A percentile compares a stretch with the other conserved stretches of the same genome.
Conservation (phyloP, 2,797 vertebrate species). For the Lepus townsendii region DNA sequence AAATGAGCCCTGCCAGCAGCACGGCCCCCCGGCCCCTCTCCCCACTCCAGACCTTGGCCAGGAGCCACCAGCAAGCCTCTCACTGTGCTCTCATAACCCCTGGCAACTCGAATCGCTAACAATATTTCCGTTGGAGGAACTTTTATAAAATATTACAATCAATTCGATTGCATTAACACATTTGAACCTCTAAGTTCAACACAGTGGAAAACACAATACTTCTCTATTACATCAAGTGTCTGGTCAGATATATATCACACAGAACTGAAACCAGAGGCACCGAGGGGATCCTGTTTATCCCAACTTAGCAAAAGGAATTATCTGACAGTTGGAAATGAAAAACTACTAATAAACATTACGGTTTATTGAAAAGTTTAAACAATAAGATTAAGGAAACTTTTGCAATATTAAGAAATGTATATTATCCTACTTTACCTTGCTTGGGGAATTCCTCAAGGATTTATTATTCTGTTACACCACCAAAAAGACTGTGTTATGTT, state of each 20-base stretch:
- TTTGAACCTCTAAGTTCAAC: constrained; percentile 88
- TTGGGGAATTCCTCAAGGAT: constrained; percentile 86
- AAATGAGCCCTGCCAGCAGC: background rate
- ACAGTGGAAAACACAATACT: constrained; percentile 90
- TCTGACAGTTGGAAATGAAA: constrained; percentile 90
- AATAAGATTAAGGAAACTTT: constrained; percentile 89
- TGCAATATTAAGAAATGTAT: constrained; percentile 86
- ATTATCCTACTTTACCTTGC: constrained; percentile 87
- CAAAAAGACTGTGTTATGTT: constrained; percentile 86
- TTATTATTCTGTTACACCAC: constrained; percentile 86
- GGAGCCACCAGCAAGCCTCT: constrained; percentile 79
- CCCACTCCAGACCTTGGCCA: constrained; percentile 27
- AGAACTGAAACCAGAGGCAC: constrained; percentile 85
- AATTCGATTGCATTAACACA: constrained; percentile 90
- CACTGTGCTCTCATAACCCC: constrained; percentile 83
- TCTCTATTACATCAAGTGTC: constrained; percentile 91
- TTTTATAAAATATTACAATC: constrained; percentile 90
- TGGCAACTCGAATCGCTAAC: constrained; percentile 85
- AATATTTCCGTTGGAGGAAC: constrained; percentile 87
- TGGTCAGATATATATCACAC: constrained; percentile 89
- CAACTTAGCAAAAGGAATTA: constrained; percentile 89
- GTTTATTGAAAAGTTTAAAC: constrained; percentile 90
- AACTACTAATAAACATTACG: constrained; percentile 88
- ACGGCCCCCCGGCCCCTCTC: no score
- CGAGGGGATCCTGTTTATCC: constrained; percentile 85